Percentiles rank a stretch among this genome's conserved stretches.
These are phyloP conservation scores for Euwallacea similis DNA, from an alignment of 1,140 invertebrate genomes.

Conservation along the genomic window DNA sequence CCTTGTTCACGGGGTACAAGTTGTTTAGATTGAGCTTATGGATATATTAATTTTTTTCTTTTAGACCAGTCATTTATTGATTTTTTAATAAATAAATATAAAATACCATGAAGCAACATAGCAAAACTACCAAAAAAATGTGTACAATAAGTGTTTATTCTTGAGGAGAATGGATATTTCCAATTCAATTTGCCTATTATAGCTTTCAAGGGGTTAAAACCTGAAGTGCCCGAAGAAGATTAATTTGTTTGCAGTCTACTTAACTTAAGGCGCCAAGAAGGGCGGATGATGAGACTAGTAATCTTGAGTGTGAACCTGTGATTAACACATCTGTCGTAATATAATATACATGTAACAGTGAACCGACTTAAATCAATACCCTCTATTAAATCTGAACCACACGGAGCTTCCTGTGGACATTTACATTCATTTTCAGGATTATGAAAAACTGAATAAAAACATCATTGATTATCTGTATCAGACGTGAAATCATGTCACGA, in stretches of 20 bases:
- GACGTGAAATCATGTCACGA: too few species aligned
- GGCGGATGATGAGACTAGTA: neutral
- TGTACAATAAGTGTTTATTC: neutral
- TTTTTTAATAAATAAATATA: neutral
- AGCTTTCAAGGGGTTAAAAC: neutral
- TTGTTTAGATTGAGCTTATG: constrained; percentile 15
- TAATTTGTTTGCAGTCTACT: neutral
- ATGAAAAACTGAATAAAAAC: too few species aligned
- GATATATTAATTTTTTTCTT: constrained; percentile 18
- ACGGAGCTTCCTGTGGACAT: too few species aligned
- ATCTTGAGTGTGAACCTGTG: neutral
- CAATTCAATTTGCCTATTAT: neutral
- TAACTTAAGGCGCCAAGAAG: neutral
- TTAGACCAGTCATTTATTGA: constrained; percentile 19
- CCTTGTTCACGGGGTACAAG: constrained; percentile 31
- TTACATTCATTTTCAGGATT: too few species aligned
- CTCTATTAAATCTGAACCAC: too few species aligned
- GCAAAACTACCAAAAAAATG: too few species aligned
- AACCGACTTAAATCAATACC: neutral
- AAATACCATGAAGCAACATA: neutral
- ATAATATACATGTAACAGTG: neutral
- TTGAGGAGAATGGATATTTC: neutral
- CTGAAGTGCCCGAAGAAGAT: too few species aligned
- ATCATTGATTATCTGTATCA: too few species aligned
- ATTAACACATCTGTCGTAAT: neutral